Percentiles rank a stretch among this genome's conserved stretches.
These are phyloP conservation scores for Apis laboriosa DNA, from an alignment of 1,140 invertebrate species.

Conservation along the genomic window DNA sequence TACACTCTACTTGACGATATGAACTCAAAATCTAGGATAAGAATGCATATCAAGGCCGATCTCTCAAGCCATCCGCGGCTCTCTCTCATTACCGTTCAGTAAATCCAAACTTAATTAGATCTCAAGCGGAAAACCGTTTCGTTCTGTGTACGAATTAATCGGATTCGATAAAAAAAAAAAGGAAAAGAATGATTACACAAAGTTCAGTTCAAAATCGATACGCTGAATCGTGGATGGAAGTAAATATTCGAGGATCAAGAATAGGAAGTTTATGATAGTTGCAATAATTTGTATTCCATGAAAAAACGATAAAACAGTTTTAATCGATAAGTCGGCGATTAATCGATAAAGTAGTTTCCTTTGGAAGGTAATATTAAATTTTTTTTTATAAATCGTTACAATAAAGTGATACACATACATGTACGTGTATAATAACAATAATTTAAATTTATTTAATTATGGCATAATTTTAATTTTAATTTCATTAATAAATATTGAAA, in stretches of 20 bases:
- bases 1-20: constrained; percentile 77
- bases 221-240: not conserved
- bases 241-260: not conserved
- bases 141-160: constrained; percentile 10
- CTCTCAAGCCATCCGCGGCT: constrained; percentile 64
- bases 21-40: constrained; percentile 74
- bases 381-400: too few species aligned
- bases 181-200: too few species aligned
- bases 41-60: constrained; percentile 78
- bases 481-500: too few species aligned
- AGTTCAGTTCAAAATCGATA: not conserved
- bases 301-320: too few species aligned
- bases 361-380: too few species aligned
- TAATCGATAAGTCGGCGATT: too few species aligned
- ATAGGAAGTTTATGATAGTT: not conserved
- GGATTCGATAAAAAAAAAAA: not conserved
- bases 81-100: constrained; percentile 64
- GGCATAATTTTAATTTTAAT: too few species aligned
- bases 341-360: too few species aligned
- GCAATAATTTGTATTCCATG: too few species aligned
- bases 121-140: constrained; percentile 32
- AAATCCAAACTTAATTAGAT: constrained; percentile 56
- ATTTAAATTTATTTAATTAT: too few species aligned
- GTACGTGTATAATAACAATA: too few species aligned
- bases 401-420: too few species aligned